phyloP scores from a whole-genome alignment of 2,113 vertebrate species.

The Bos javanicus region DNA sequence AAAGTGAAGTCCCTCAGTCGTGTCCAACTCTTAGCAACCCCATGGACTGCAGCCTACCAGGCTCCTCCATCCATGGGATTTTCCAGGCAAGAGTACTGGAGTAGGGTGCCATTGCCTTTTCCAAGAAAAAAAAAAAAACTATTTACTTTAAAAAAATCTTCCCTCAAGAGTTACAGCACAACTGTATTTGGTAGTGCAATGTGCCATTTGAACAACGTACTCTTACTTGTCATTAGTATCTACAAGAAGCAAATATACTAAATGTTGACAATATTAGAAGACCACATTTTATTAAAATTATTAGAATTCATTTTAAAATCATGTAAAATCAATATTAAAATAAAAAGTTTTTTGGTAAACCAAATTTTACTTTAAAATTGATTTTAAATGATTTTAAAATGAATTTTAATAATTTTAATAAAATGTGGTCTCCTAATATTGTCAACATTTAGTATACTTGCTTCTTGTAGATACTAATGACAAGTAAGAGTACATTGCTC shows the following conservation, averaged over 20 bases:
- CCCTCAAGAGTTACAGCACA: not conserved
- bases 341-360: too few species aligned
- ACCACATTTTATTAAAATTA: not conserved
- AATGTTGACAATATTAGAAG: not conserved
- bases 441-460: not conserved
- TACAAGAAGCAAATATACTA: not conserved
- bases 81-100: too few species aligned
- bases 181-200: not conserved
- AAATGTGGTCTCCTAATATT: not conserved
- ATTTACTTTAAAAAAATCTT: not conserved
- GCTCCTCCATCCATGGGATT: too few species aligned
- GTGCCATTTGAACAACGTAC: not conserved
- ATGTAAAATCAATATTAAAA: not conserved
- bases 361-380: not conserved
- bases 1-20: too few species aligned
- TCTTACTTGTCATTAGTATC: not conserved
- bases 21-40: too few species aligned
- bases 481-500: not conserved
- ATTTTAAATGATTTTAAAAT: not conserved
- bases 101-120: too few species aligned
- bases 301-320: not conserved
- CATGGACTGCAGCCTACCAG: too few species aligned
- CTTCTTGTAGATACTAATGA: not conserved
- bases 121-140: not conserved
- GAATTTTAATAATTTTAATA: not conserved